These are phyloP conservation scores for Paedocypris micromegethes DNA, from an alignment of 2,797 vertebrate species.

Conservation along the genomic window DNA sequence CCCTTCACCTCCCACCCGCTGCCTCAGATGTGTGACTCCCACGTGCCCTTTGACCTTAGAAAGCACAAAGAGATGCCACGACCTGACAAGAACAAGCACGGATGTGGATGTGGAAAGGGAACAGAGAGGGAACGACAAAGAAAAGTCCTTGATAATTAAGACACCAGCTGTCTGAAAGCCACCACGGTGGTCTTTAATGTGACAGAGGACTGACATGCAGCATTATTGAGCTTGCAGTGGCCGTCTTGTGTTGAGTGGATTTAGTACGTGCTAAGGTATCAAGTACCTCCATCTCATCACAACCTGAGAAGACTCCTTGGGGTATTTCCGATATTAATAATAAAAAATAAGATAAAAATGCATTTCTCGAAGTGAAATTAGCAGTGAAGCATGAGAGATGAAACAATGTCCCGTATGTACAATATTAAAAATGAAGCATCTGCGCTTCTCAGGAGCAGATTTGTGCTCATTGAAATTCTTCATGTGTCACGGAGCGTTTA, in stretches of 20 bases:
- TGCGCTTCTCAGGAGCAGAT: slow-evolving; percentile 23
- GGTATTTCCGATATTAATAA: slow-evolving; percentile 2
- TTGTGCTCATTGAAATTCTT: slow-evolving; percentile 50
- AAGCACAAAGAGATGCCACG: slow-evolving; percentile 38
- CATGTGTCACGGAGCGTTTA: slow-evolving; percentile 50
- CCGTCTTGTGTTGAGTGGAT: slow-evolving; percentile 19
- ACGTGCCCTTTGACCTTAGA: slow-evolving; percentile 31
- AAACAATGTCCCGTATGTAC: slow-evolving; percentile 1
- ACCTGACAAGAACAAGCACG: slow-evolving; percentile 30
- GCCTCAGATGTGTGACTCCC: slow-evolving; percentile 47
- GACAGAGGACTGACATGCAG: slow-evolving; percentile 18
- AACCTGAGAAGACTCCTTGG: slow-evolving; percentile 24
- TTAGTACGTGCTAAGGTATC: slow-evolving; percentile 10
- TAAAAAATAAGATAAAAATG: background rate
- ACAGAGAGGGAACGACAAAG: background rate
- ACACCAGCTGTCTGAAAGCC: slow-evolving; percentile 38
- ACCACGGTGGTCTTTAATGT: slow-evolving; percentile 35
- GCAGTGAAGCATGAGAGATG: background rate
- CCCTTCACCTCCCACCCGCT: slow-evolving; percentile 49
- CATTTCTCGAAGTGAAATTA: slow-evolving; percentile 8
- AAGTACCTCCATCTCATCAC: slow-evolving; percentile 28
- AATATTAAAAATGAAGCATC: slow-evolving; percentile 37
- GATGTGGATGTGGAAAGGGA: background rate
- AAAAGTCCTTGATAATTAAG: slow-evolving; percentile 32
- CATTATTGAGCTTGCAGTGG: slow-evolving; percentile 11